Base-by-base conservation (phyloP, 1,140 invertebrate genomes). In the Drosophila tsacasi region DNA sequence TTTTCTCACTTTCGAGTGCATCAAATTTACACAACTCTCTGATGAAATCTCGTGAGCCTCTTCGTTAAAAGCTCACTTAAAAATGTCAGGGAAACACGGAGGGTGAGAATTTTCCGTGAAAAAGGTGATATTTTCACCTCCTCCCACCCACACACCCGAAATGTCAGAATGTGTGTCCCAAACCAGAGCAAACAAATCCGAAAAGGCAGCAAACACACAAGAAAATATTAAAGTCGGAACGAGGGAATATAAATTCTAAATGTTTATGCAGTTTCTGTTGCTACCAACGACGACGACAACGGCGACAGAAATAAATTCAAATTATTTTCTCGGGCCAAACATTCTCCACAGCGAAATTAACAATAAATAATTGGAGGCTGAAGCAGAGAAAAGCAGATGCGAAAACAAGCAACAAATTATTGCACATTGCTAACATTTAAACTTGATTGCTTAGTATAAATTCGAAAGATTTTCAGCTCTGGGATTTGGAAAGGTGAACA, bases 11-110 rank as follows among this genome's bases (percentile, higher is more conserved):
- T 72, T 87, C 50, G 49, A 61, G 61, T 87, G 83, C 83, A 87
- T 81, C 82, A 71, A 87, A 71, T 89, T 89, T 83, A 81, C 83
- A 79, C 79, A 89, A 87, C 65, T 72, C 61, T 59, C 72, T 87
- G 83, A 87, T 87, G 81, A 87, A 87, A 87, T 84, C 83, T 81
- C 74, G 76, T 64, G 68, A 78, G 80, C 83, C 75, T 55, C 55
- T 65, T 72, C 49, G 54, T 68, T 58, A 71, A 69, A 81, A 85
- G 73, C 50, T 58, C 52, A 54, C 61, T 58, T 50, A 76, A 76
- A 54, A 55, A 37, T 55, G 47, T 42, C 37, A 15, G 30, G 35
- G 60, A 12, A 39, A 30, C 19, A 17, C n/a, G 15, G n/a, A 27
- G 60, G 60, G 60, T n/a, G 27, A 19, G 8, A 35, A 39, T 39